Evolutionary conservation across 1,140 invertebrate genomes (phyloP), one percentile per base, ranked within the genome.

Genomic region (Venustaconcha ellipsiformis): DNA sequence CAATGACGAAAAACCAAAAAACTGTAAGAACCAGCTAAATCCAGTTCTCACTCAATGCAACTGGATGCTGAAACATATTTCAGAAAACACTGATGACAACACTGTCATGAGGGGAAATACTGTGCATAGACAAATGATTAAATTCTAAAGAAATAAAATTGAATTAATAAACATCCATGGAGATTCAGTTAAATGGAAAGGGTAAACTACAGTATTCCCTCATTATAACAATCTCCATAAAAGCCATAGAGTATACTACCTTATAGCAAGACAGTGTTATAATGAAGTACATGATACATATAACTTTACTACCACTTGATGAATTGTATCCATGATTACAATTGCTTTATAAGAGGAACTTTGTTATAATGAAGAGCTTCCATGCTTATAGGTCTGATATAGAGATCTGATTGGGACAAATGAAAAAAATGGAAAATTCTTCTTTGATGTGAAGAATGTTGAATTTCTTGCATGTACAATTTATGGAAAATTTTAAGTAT

Each of bases 1-100:
- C 15, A 71, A 64, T 26, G 70, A 77, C 37, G 75, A 67, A 0
- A 68, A 62, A 30, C 62, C 74, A 48, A 76, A 76, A 11, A 37
- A 18, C 1, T 60, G 59, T 60, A 70, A 12, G 60, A 30, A 70
- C 3, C 15, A 23, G 23, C 23, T 59, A 15, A 59, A 55, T 15
- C 17, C 6, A 14, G 17, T 59, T 37, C 20, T 60, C 60, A 37
- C 6, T 17, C 4, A 59, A 8, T 37, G 59, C 6, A 59, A 60
- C 30, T 8, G 23, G 6, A 26, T 18, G 26, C 57, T 70, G 26
- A 26, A 67, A 67, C n/a, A 67, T 48, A 12, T 37, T 67, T 48
- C 6, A 26, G 48, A 62, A 23, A 63, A 17, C 55, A 23, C 57
- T 20, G 20, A 68, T 62, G 60, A 17, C 18, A 14, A 2, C 11